Evolutionary conservation across 2,888 invertebrate species (phyloP), one percentile per base, ranked within the genome.

Genomic region (Cancer borealis): DNA sequence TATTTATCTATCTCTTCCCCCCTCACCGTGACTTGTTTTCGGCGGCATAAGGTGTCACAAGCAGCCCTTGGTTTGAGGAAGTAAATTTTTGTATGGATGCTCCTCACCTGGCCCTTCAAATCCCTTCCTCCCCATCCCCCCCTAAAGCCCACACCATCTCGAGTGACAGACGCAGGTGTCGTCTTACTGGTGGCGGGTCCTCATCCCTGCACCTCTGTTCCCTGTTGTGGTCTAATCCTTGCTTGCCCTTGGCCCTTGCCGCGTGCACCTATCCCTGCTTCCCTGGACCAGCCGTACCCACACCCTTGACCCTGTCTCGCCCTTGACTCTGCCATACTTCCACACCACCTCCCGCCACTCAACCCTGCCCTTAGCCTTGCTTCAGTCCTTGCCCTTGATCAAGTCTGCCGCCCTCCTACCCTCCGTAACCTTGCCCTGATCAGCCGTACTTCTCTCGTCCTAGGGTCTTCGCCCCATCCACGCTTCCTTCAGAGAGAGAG

Each of bases 151-250:
- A 30, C 30, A 79, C 12, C 30, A 30, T 79, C 79, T 79, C 79
- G 30, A 79, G 79, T 79, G 79, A 30, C 79, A 12, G 79, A 79
- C 79, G 79, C 10, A 4, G 79, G 79, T 79, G 79, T 79, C 79
- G 79, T 2, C 30, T 79, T 79, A 79, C 79, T 30, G 79, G 5
- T 26, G 30, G 12, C 14, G 30, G 79, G 30, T 30, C 14, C 26
- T 26, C 30, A 12, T 79, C 30, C 79, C 79, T 12, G 30, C 30
- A 12, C 79, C 79, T 14, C 30, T 30, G 30, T 30, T 12, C 79
- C 26, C 66, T 66, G 21, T 4, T n/a, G 21, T n/a, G 3, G 66
- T 1, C 21, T n/a, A 21, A 66, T 66, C 21, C 14, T 14, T 4
- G 17, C 66, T n/a, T n/a, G 66, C 66, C 14, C 66, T 66, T 66